These are phyloP conservation scores for Ochlodes sylvanus DNA, from an alignment of 2,888 invertebrate genomes.

Conservation along the genomic window DNA sequence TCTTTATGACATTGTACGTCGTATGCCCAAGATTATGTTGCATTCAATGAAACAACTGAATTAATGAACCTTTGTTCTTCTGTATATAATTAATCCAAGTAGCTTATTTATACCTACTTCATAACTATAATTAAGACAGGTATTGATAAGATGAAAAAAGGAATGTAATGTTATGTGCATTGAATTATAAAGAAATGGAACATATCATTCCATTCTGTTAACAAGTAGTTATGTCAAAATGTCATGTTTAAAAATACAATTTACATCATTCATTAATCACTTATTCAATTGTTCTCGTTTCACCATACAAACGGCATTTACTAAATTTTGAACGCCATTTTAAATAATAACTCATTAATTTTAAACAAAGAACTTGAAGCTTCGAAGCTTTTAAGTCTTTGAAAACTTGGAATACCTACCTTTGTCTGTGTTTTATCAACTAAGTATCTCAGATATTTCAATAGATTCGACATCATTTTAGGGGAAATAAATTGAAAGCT, in stretches of 20 bases:
- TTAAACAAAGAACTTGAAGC: constrained; percentile 16
- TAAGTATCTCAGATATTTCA: constrained; percentile 21
- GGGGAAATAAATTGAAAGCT: constrained; percentile 13
- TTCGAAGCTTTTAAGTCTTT: constrained; percentile 26
- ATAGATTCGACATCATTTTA: constrained; percentile 8
- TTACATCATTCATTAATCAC: not conserved
- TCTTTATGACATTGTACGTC: constrained; percentile 60
- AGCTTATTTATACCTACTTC: constrained; percentile 42
- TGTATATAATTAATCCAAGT: constrained; percentile 46
- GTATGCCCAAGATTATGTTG: constrained; percentile 62
- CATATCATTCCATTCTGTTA: no score
- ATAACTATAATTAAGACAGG: constrained; percentile 31
- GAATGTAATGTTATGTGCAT: constrained; percentile 22
- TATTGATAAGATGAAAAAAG: constrained; percentile 23
- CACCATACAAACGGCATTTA: constrained; percentile 6
- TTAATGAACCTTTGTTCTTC: constrained; percentile 53
- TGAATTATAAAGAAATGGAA: constrained; percentile 27
- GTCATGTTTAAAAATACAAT: no score
- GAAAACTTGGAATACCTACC: constrained; percentile 17
- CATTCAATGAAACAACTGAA: constrained; percentile 53
- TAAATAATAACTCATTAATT: constrained; percentile 24
- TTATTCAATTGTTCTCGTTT: constrained; percentile 20
- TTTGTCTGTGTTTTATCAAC: constrained; percentile 18
- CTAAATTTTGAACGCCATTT: constrained; percentile 13
- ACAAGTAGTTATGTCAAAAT: no score